These are phyloP conservation scores for Lemur catta DNA, from an alignment of 2,797 vertebrate genomes.

Conservation along the genomic window DNA sequence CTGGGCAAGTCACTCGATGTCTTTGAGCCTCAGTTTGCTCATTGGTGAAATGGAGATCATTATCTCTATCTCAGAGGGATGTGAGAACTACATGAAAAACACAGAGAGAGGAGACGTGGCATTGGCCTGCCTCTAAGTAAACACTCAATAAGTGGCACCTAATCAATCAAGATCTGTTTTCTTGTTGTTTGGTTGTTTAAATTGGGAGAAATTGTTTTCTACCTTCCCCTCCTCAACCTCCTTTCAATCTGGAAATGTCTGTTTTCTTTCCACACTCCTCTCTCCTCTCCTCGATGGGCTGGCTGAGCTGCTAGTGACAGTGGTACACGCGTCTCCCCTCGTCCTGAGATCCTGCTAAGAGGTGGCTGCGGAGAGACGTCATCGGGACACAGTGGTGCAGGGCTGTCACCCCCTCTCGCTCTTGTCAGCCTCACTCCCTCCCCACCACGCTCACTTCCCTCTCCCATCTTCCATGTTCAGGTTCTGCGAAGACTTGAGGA, in stretches of 20 bases:
- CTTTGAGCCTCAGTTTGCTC: not conserved
- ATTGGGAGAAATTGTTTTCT: not conserved
- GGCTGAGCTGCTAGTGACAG: not conserved
- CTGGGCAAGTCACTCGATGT: not conserved
- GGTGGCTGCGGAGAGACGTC: constrained; percentile 87
- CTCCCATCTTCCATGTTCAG: constrained; percentile 62
- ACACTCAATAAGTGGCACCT: not conserved
- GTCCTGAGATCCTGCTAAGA: constrained; percentile 82
- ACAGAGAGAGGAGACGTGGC: not conserved
- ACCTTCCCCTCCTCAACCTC: not conserved
- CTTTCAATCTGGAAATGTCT: not conserved
- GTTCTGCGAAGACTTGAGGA: constrained; percentile 46
- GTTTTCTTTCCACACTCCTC: not conserved
- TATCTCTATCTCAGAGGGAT: not conserved
- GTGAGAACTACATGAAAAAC: not conserved
- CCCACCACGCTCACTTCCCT: not conserved
- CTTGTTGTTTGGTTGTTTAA: not conserved
- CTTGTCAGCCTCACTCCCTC: not conserved
- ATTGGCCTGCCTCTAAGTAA: not conserved
- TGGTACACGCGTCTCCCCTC: constrained; percentile 59
- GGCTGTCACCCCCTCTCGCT: not conserved
- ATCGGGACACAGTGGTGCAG: constrained; percentile 73
- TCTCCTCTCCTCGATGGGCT: not conserved
- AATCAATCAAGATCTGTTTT: not conserved
- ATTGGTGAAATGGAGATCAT: not conserved